Evolutionary conservation across 2,797 vertebrate genomes (phyloP).

Genomic region (Tenualosa ilisha): DNA sequence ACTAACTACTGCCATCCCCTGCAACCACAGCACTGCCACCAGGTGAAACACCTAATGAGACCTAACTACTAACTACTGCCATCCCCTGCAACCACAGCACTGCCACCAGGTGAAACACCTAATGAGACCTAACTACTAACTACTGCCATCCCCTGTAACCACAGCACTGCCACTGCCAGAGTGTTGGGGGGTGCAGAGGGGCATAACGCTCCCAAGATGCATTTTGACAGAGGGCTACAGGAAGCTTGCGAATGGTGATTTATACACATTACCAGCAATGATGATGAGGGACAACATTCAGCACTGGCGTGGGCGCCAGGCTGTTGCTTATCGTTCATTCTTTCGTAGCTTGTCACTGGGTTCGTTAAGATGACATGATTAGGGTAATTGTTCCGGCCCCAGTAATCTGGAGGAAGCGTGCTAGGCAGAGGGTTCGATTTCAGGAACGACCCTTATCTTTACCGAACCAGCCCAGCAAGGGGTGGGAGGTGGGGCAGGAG

Average conservation of each 20-base stretch:
- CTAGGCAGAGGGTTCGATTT: conserved; percentile 58
- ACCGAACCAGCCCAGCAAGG: conserved; percentile 12
- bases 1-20: too few relatives aligned
- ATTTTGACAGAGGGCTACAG: neutral
- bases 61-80: too few relatives aligned
- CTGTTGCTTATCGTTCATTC: conserved; percentile 62
- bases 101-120: too few relatives aligned
- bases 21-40: too few relatives aligned
- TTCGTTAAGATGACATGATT: conserved; percentile 80
- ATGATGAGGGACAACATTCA: conserved; percentile 56
- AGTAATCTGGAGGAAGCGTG: conserved; percentile 68
- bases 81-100: too few relatives aligned
- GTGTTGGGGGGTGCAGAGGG: too few relatives aligned
- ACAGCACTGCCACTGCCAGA: too few relatives aligned
- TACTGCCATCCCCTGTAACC: too few relatives aligned
- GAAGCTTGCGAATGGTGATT: conserved; percentile 36
- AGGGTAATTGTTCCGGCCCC: conserved; percentile 78
- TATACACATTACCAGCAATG: conserved; percentile 44
- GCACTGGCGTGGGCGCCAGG: conserved; percentile 54
- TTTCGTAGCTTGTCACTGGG: conserved; percentile 65
- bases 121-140: too few relatives aligned
- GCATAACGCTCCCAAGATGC: neutral
- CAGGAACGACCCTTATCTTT: conserved; percentile 52
- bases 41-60: too few relatives aligned
- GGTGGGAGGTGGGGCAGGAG: neutral